These are phyloP conservation scores for Bungarus multicinctus DNA, from an alignment of 2,113 vertebrate species.

Conservation along the genomic window DNA sequence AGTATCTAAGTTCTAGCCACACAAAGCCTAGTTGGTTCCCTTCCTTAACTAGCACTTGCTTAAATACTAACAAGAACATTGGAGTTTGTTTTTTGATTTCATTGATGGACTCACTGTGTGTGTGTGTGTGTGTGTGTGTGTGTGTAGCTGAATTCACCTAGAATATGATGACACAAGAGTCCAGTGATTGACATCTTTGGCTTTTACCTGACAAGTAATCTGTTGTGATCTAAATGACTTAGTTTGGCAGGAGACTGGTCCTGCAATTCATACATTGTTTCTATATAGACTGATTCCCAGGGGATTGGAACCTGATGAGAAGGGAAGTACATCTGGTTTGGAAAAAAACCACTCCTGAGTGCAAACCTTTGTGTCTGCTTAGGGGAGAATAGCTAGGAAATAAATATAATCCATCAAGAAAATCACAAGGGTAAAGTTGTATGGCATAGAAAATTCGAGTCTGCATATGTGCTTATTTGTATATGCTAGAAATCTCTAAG, in stretches of 20 bases:
- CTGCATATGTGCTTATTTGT: background rate
- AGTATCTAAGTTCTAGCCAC: background rate
- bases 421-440: background rate
- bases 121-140: background rate
- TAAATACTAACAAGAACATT: background rate
- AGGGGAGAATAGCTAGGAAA: background rate
- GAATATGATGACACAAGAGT: fast-evolving
- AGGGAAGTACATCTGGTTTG: background rate
- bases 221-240: fast-evolving
- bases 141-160: too few relatives aligned
- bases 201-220: background rate
- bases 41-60: background rate
- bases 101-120: background rate
- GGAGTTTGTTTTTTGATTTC: background rate
- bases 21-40: background rate
- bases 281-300: background rate
- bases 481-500: background rate
- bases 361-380: background rate
- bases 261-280: background rate
- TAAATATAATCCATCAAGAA: background rate
- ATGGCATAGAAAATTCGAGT: background rate
- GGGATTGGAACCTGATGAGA: background rate
- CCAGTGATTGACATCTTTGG: background rate
- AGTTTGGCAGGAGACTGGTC: background rate
- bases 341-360: background rate